These are phyloP conservation scores for Heterotilapia buettikoferi DNA, from an alignment of 2,113 vertebrate genomes.

Conservation along the genomic window DNA sequence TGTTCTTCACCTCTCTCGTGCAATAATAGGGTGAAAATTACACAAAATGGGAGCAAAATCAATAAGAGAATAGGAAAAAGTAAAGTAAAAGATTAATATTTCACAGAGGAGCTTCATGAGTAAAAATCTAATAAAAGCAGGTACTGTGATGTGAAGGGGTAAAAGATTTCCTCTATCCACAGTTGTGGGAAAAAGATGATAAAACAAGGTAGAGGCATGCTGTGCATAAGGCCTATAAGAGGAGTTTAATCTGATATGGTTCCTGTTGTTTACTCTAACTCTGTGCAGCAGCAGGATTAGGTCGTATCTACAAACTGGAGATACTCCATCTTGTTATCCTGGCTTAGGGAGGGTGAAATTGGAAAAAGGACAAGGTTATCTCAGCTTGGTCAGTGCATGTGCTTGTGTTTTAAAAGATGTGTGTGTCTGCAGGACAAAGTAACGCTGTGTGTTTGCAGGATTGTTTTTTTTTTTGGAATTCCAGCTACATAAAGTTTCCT, in stretches of 20 bases:
- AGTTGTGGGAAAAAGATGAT: background rate
- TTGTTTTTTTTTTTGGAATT: background rate
- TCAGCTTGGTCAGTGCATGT: background rate
- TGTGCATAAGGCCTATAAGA: background rate
- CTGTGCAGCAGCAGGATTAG: background rate
- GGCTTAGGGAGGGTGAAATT: background rate
- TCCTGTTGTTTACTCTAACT: background rate
- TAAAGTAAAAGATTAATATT: background rate
- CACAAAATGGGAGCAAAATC: background rate
- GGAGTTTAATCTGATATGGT: background rate
- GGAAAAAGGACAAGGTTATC: background rate
- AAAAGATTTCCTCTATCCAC: background rate
- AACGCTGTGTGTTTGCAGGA: background rate
- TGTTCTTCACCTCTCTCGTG: background rate
- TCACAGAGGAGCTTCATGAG: background rate
- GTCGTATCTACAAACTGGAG: background rate
- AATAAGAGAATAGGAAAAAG: background rate
- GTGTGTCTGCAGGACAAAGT: background rate
- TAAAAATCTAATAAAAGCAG: background rate
- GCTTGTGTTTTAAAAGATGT: background rate
- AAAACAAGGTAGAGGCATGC: background rate
- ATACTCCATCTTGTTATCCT: background rate
- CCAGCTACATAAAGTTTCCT: background rate
- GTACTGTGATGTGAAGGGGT: background rate
- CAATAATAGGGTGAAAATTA: background rate